phyloP scores from a whole-genome alignment of 37 sponge, comb jelly and placozoan species.

The Petrosia ficiformis region DNA sequence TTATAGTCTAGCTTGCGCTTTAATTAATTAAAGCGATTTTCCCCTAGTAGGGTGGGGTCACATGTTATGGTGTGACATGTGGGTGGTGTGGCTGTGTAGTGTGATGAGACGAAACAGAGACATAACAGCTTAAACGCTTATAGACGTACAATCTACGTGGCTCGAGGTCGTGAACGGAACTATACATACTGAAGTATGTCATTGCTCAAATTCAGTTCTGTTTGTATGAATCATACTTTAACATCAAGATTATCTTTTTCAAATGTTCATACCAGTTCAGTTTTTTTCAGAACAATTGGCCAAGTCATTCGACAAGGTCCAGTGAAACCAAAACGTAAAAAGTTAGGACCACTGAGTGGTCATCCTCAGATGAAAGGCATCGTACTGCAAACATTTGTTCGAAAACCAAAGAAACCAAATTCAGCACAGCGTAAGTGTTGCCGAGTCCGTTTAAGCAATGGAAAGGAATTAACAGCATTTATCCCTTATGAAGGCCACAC shows the following conservation, averaged over 20 bases:
- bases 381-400: slow-evolving; percentile 46
- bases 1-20: too few species aligned
- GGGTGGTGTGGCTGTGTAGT: too few species aligned
- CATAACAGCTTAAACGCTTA: too few species aligned
- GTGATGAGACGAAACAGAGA: too few species aligned
- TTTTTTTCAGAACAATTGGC: slow-evolving; percentile 44
- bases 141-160: neutral
- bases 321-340: slow-evolving; percentile 18
- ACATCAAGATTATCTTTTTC: neutral
- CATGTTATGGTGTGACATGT: too few species aligned
- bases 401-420: slow-evolving; percentile 85
- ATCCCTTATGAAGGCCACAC: slow-evolving; percentile 76
- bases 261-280: slow-evolving; percentile 43
- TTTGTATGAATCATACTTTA: too few species aligned
- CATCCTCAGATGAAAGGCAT: slow-evolving; percentile 73
- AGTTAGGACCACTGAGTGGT: neutral
- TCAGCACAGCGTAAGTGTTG: slow-evolving; percentile 85
- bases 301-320: slow-evolving; percentile 66
- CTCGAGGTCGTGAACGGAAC: too few species aligned
- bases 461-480: slow-evolving; percentile 65
- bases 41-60: too few species aligned
- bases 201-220: too few species aligned
- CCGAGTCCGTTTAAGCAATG: slow-evolving; percentile 73
- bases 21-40: too few species aligned
- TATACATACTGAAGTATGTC: too few species aligned